Evolutionary conservation across 1,140 invertebrate species (phyloP), one percentile per base, ranked within the genome.

Genomic region (Zaprionus gabonicus): DNA sequence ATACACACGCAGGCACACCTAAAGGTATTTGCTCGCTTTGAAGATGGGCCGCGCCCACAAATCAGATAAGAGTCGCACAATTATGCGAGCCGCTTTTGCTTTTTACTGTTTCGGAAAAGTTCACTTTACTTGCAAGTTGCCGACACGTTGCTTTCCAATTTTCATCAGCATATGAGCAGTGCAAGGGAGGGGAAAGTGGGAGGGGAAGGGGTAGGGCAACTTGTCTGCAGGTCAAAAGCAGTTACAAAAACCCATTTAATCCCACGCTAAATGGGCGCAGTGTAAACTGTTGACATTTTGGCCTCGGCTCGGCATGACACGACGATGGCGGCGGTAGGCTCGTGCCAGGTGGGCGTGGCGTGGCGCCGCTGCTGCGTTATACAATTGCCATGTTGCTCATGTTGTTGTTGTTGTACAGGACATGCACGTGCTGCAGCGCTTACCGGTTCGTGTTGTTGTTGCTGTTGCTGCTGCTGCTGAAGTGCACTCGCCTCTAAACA

Each of bases 271-370:
- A 90, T 90, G 85, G 81, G 81, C 78, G 76, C 85, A 90, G 75
- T 85, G 85, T 85, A 90, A 90, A 90, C 85, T 90, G 85, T 90
- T 90, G 85, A 90, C 85, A 90, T 90, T 90, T 85, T 71, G 80
- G 81, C 67, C 85, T 80, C 68, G 7, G 41, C 44, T 57, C 73
- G 51, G 70, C 79, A 90, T 88, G 85, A 90, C 78, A 88, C 76
- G 53, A 62, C 27, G 27, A 34, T 6, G 13, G 28, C 34, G 53
- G 6, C 20, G 34, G 25, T 7, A 34, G 17, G 67, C 46, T 15
- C 25, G 13, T 28, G 13, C 27, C 27, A 6, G 27, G 34, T 51
- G 58, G 66, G 57, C 67, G 65, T 76, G 66, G 57, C 67, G 65
- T 76, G 49, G 34, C 57, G 38, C 4, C 38, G 38, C 27, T 10